Evolutionary conservation across 1,140 invertebrate species (phyloP), one percentile per base, ranked within the genome.

Genomic region (Sweltsa coloradensis): DNA sequence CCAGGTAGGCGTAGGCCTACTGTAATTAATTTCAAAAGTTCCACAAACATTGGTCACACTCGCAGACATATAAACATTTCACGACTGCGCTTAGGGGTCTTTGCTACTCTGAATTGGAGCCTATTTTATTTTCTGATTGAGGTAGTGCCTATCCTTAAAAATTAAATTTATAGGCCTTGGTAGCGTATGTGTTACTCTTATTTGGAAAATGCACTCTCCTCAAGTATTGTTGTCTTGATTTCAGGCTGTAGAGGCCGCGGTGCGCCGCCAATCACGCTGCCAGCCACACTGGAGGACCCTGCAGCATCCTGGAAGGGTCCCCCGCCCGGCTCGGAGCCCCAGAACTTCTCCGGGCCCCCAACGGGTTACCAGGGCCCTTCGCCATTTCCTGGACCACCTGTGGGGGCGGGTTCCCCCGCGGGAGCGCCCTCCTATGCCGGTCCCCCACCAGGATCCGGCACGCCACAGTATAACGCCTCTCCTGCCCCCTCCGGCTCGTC

Each of bases 401-500:
- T 73, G 49, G 74, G 75, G 23, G 77, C 75, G 44, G 73, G 73
- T 16, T 79, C 77, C 58, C 78, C 78, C 40, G 74, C 79, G 21
- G 72, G 72, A 16, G 75, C 69, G 5, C 70, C 72, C 19, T 64
- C 73, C 27, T 78, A 78, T 59, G 77, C 78, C 57, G 56, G 54
- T 23, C 78, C 78, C 41, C 76, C 76, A 45, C 77, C 81, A 4
- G 79, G 80, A 29, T 81, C 79, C 21, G 78, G 72, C 45, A 81
- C 80, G 46, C 80, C 80, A 13, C 80, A 83, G 57, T 83, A 83
- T 60, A 82, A 78, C 50, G 79, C 80, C 21, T 83, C 80, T 23
- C 81, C 81, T 36, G 81, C 80, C 41, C 80, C 80, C 3, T 81
- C 78, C 22, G 81, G 80, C n/a, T 81, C 80, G 29, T 82, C 80